These are phyloP conservation scores for Drepana falcataria DNA, from an alignment of 2,888 invertebrate species.

Conservation along the genomic window DNA sequence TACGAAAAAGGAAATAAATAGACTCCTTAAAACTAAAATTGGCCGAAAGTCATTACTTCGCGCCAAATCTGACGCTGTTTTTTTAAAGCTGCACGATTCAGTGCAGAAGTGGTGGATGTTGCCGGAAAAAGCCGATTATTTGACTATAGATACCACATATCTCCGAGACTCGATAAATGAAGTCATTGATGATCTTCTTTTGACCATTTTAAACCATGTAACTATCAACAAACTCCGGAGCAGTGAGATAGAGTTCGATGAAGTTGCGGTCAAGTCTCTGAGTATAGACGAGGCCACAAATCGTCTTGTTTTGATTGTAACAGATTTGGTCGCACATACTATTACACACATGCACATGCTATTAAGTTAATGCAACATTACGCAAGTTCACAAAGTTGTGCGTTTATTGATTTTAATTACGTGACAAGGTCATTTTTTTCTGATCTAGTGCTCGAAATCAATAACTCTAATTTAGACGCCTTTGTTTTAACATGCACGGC, in stretches of 20 bases:
- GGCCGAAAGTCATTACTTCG: not conserved
- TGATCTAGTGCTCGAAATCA: not conserved
- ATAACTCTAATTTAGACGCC: not conserved
- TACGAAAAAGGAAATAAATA: conserved; percentile 3
- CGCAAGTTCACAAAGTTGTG: not conserved
- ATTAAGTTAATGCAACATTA: not conserved
- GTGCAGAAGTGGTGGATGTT: conserved; percentile 16
- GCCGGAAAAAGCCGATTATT: conserved; percentile 1
- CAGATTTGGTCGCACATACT: not conserved
- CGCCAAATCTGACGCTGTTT: conserved; percentile 10
- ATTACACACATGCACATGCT: no score
- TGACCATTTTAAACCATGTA: not conserved
- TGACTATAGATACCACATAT: conserved; percentile 3
- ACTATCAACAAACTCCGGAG: not conserved
- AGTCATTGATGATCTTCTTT: not conserved
- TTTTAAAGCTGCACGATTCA: conserved; percentile 12
- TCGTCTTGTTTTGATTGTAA: not conserved
- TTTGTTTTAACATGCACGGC: not conserved
- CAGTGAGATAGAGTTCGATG: not conserved
- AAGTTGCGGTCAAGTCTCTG: not conserved
- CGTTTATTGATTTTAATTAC: not conserved
- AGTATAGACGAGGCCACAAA: not conserved
- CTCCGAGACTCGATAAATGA: not conserved
- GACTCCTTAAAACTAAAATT: conserved; percentile 10
- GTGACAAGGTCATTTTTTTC: not conserved